phyloP scores from a whole-genome alignment of 2,797 vertebrate species.

The Myotis vivesi region DNA sequence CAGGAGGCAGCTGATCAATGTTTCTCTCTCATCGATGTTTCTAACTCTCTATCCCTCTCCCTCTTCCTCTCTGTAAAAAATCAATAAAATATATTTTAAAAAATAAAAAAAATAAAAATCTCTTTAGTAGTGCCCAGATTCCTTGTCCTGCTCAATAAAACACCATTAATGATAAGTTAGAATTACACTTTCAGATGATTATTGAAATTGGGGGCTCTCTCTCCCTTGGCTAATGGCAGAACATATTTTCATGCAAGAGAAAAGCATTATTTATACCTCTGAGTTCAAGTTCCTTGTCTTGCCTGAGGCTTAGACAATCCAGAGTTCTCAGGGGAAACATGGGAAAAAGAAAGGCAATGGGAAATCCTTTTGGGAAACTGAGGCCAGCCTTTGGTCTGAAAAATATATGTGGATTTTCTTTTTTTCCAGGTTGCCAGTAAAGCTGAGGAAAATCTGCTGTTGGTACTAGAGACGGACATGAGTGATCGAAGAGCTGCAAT shows the following conservation, averaged over 20 bases:
- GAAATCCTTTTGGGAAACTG: constrained; percentile 2
- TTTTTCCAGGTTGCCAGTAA: constrained; percentile 92
- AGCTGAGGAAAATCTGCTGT: constrained; percentile 94
- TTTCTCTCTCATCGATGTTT: too few species aligned
- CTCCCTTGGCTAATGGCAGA: background rate
- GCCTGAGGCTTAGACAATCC: background rate
- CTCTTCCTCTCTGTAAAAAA: too few species aligned
- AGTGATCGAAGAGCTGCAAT: constrained; percentile 92
- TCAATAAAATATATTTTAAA: too few species aligned
- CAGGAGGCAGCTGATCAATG: too few species aligned
- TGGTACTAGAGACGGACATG: constrained; percentile 93
- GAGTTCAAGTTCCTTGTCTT: constrained; percentile 4
- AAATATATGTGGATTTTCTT: background rate
- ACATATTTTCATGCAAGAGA: constrained; percentile 6
- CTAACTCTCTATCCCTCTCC: too few species aligned
- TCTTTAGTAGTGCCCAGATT: background rate
- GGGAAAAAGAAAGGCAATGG: background rate
- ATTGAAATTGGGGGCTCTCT: background rate
- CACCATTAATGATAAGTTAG: background rate
- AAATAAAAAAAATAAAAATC: background rate
- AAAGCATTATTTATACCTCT: constrained; percentile 21
- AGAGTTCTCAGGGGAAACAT: background rate
- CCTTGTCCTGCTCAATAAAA: background rate
- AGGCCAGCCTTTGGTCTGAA: constrained; percentile 20
- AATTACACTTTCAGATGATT: background rate